Evolutionary conservation across 2,797 vertebrate genomes (phyloP).

Genomic region (Danio aesculapii): DNA sequence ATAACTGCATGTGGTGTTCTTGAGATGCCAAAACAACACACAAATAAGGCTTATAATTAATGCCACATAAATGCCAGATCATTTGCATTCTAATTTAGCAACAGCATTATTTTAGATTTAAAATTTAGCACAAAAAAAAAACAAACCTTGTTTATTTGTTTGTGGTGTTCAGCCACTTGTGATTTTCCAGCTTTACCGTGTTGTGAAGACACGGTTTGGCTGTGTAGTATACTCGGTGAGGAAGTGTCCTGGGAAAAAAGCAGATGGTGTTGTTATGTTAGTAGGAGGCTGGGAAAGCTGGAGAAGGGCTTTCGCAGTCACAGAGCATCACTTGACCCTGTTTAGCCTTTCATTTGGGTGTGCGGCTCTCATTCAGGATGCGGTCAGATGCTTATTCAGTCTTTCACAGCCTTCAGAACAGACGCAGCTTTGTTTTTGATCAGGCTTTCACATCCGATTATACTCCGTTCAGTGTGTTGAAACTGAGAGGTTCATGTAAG

Average conservation of each 20-base stretch:
- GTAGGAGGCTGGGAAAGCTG: conserved; percentile 9
- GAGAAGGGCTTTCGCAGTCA: conserved; percentile 3
- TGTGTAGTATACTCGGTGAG: conserved; percentile 6
- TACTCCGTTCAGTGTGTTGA: not conserved
- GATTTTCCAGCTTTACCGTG: not conserved
- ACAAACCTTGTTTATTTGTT: conserved; percentile 4
- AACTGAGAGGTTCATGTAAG: not conserved
- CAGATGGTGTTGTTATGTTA: conserved; percentile 28
- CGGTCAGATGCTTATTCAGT: not conserved
- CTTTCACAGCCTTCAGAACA: not conserved
- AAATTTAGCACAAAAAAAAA: not conserved
- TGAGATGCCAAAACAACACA: conserved; percentile 35
- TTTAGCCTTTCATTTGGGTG: conserved; percentile 18
- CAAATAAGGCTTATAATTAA: conserved; percentile 20
- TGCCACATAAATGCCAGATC: conserved; percentile 32
- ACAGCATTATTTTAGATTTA: not conserved
- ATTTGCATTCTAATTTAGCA: conserved; percentile 26
- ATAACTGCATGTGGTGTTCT: conserved; percentile 45
- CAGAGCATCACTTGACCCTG: conserved; percentile 31
- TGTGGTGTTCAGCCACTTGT: not conserved
- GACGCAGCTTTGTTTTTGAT: not conserved
- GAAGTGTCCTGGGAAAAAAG: conserved; percentile 38
- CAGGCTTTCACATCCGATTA: not conserved
- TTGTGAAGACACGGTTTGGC: conserved; percentile 1
- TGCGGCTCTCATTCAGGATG: conserved; percentile 5